A percentile compares a stretch with the other conserved stretches of the same genome.
These are phyloP conservation scores for Aspidiotus destructor DNA, from an alignment of 2,888 invertebrate genomes.

Conservation along the genomic window DNA sequence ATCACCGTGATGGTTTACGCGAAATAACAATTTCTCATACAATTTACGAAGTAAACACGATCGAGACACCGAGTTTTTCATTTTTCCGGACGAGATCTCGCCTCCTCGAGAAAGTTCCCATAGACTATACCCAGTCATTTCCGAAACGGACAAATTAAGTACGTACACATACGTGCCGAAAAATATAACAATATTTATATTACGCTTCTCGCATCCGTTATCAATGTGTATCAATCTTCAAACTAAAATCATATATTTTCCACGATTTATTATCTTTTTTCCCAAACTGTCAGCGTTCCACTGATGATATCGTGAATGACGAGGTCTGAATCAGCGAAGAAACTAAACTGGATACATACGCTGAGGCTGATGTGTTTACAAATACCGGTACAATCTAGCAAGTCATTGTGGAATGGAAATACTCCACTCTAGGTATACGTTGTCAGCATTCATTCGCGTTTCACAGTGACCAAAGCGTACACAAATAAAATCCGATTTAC, in stretches of 20 bases:
- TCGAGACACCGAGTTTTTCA: no score
- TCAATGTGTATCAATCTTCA: neutral
- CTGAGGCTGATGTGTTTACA: constrained; percentile 10
- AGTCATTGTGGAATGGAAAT: constrained; percentile 26
- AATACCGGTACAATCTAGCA: constrained; percentile 15
- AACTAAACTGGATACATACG: constrained; percentile 18
- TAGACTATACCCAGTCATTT: no score
- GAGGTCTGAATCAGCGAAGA: constrained; percentile 8
- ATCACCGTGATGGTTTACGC: no score
- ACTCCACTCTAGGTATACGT: constrained; percentile 2
- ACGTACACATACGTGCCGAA: no score
- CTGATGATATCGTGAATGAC: constrained; percentile 27
- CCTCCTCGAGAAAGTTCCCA: no score
- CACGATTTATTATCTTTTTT: constrained; percentile 11
- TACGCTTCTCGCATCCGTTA: neutral
- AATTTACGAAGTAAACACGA: no score
- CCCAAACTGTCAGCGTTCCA: constrained; percentile 23
- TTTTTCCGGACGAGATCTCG: no score
- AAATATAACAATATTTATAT: no score
- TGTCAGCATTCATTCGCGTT: neutral
- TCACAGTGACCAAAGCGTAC: neutral
- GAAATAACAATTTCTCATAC: no score
- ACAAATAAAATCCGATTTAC: constrained; percentile 26
- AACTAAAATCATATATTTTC: constrained; percentile 4
- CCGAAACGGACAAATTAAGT: no score